Conservation (phyloP, 2,797 vertebrate genomes). For the Spinus pinus region DNA sequence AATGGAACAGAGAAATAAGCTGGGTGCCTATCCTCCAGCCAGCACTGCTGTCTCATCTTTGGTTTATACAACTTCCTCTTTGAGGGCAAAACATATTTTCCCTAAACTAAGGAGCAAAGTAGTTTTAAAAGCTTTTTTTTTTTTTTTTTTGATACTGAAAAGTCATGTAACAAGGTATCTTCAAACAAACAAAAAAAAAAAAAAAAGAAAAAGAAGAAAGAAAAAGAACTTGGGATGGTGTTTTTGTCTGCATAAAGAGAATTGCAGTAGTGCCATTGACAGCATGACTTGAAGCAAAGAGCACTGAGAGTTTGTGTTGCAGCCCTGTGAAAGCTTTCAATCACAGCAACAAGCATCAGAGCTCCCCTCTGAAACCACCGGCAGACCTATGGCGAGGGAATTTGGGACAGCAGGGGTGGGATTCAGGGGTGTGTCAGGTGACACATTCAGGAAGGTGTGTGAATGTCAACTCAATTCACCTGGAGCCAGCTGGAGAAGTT, state of each 20-base stretch:
- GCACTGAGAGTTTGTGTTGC: neutral
- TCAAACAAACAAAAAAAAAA: neutral
- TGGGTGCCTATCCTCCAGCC: neutral
- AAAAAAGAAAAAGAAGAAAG: neutral
- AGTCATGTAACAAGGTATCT: neutral
- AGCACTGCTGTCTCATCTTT: neutral
- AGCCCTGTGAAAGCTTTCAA: neutral
- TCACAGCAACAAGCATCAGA: neutral
- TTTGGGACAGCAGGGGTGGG: neutral
- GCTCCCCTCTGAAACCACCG: neutral
- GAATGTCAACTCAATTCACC: neutral
- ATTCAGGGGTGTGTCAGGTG: neutral
- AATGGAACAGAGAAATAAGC: slow-evolving; percentile 1
- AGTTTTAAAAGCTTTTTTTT: neutral
- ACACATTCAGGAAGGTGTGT: neutral
- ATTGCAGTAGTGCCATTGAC: neutral
- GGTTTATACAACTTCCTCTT: neutral
- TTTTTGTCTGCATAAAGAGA: neutral
- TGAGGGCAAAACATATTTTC: neutral
- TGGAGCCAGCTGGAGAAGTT: fast-evolving
- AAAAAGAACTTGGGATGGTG: neutral
- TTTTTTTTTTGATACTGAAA: neutral
- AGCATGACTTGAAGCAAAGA: neutral
- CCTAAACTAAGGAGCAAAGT: neutral
- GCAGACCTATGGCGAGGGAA: neutral